phyloP scores from a whole-genome alignment of 1,140 invertebrate species.

The Drosophila tropicalis region DNA sequence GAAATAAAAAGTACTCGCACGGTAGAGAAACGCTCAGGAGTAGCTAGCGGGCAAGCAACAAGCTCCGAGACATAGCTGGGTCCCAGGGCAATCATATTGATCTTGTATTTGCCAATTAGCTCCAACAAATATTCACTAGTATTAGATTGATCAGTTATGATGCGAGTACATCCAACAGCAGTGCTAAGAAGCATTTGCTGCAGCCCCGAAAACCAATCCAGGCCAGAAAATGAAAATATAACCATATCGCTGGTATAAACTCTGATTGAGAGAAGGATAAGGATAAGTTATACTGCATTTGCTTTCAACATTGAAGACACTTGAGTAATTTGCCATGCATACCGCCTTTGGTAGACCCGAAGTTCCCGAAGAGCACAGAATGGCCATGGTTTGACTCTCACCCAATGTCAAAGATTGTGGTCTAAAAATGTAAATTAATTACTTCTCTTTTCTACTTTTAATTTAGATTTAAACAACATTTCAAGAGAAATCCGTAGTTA shows the following conservation, averaged over 20 bases:
- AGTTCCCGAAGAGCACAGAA: conserved; percentile 88
- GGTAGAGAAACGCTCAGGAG: conserved; percentile 33
- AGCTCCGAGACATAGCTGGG: conserved; percentile 50
- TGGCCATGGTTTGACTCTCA: conserved; percentile 67
- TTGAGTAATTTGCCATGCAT: conserved; percentile 86
- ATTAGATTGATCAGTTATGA: conserved; percentile 60
- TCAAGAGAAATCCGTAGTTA: background rate
- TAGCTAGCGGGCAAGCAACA: conserved; percentile 49
- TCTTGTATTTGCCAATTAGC: conserved; percentile 72
- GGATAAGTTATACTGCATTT: background rate
- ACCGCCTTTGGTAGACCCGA: conserved; percentile 92
- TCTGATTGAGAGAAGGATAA: conserved; percentile 17
- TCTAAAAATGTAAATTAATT: conserved; percentile 27
- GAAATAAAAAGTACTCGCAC: conserved; percentile 41
- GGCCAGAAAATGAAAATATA: conserved; percentile 51
- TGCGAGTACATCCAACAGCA: conserved; percentile 57
- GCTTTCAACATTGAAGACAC: no score
- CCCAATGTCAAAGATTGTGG: conserved; percentile 54
- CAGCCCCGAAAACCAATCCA: conserved; percentile 79
- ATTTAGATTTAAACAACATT: no score
- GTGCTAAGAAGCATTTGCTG: conserved; percentile 50
- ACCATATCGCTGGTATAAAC: conserved; percentile 57
- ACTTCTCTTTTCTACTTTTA: no score
- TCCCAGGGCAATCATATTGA: conserved; percentile 49
- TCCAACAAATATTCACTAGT: conserved; percentile 50